These are phyloP conservation scores for Troides aeacus DNA, from an alignment of 2,888 invertebrate genomes.

Conservation along the genomic window DNA sequence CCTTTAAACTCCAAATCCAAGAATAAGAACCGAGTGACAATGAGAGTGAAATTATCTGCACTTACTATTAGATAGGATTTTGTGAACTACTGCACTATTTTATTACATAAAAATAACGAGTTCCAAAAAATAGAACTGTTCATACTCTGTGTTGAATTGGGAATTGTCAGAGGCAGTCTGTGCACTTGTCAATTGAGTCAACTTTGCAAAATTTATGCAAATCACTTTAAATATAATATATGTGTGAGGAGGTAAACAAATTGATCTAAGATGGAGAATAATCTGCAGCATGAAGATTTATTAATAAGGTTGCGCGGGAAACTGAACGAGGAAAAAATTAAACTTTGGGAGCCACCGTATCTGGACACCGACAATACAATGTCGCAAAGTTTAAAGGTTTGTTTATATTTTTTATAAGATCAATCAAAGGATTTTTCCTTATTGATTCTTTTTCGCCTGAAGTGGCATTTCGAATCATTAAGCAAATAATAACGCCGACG, in stretches of 20 bases:
- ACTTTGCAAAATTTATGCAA: constrained; percentile 37
- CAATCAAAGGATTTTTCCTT: too few species aligned
- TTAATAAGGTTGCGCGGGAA: constrained; percentile 83
- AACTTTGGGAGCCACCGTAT: constrained; percentile 88
- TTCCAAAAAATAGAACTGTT: too few species aligned
- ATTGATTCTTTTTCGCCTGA: too few species aligned
- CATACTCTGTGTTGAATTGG: neutral
- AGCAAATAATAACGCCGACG: too few species aligned
- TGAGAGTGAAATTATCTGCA: too few species aligned
- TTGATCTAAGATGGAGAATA: constrained; percentile 51
- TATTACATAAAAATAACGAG: too few species aligned
- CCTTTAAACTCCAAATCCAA: too few species aligned
- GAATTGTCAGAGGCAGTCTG: neutral
- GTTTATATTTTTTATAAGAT: constrained; percentile 35
- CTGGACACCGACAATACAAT: constrained; percentile 55
- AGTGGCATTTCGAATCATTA: too few species aligned
- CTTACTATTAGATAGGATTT: too few species aligned
- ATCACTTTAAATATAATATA: constrained; percentile 36
- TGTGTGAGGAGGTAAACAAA: neutral
- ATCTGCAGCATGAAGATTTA: constrained; percentile 80
- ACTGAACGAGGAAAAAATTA: constrained; percentile 84
- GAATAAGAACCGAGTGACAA: too few species aligned
- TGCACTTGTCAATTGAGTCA: constrained; percentile 2
- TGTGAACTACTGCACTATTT: too few species aligned
- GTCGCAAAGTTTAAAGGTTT: constrained; percentile 74